Conservation (phyloP, 2,113 vertebrate species). For the Phylloscopus whistleri region DNA sequence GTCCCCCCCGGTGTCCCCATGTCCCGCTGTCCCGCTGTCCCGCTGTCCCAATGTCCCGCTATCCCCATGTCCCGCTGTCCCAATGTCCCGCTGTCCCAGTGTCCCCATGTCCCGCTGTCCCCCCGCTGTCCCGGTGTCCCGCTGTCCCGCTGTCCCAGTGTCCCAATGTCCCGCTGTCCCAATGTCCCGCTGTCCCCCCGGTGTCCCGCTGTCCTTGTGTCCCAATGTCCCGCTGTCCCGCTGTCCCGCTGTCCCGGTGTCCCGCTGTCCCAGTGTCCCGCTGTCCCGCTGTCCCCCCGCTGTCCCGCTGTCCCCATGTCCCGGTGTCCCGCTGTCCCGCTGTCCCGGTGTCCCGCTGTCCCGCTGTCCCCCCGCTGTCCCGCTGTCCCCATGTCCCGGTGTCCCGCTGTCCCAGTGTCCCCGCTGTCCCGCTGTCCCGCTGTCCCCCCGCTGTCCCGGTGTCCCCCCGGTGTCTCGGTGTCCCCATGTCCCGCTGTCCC, state of each 20-base stretch:
- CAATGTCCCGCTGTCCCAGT: background rate
- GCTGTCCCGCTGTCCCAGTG: background rate
- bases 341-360: too few species aligned
- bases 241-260: background rate
- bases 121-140: background rate
- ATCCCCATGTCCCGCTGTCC: background rate
- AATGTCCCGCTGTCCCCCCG: too few species aligned
- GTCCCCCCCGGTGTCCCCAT: accelerated
- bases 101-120: too few species aligned
- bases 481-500: too few species aligned
- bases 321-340: background rate
- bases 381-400: accelerated
- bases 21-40: background rate
- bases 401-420: background rate
- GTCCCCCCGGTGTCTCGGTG: background rate
- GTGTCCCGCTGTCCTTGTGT: background rate
- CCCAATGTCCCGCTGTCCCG: background rate
- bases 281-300: too few species aligned
- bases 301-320: too few species aligned
- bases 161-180: too few species aligned
- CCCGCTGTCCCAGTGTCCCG: too few species aligned
- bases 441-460: background rate
- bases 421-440: background rate
- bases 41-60: background rate
- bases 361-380: accelerated